phyloP scores from a whole-genome alignment of 2,888 invertebrate genomes.

The Diachrysia chrysitis region DNA sequence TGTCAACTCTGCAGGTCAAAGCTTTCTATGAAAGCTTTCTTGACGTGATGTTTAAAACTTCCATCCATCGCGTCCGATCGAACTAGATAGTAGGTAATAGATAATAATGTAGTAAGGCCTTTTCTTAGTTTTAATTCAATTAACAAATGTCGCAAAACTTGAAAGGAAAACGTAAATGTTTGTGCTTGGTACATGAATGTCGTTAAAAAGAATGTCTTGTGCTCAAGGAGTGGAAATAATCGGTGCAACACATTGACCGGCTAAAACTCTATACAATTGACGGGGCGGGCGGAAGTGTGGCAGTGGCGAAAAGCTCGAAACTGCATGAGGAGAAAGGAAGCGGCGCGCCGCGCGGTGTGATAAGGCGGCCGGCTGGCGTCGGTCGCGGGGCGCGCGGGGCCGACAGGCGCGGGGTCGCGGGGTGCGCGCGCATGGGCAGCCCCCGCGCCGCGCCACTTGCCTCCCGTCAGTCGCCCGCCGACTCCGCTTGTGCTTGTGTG shows the following conservation, averaged over 20 bases:
- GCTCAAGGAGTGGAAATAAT: constrained; percentile 72
- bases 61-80: not conserved
- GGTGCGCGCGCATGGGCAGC: constrained; percentile 85
- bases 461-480: constrained; percentile 90
- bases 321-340: constrained; percentile 89
- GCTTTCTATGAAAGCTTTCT: constrained; percentile 17
- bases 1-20: constrained; percentile 12
- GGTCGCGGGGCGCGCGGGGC: constrained; percentile 70
- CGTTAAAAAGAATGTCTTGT: constrained; percentile 61
- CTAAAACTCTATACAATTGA: constrained; percentile 80
- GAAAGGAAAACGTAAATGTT: constrained; percentile 30
- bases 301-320: constrained; percentile 88
- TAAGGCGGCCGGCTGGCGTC: constrained; percentile 86
- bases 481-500: constrained; percentile 89
- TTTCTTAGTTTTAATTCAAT: not conserved
- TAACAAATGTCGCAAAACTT: constrained; percentile 16
- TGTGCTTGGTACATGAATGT: constrained; percentile 34
- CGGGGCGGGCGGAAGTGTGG: constrained; percentile 87
- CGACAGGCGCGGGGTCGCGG: constrained; percentile 65
- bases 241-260: constrained; percentile 80
- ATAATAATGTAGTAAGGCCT: not conserved
- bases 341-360: constrained; percentile 86
- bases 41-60: not conserved
- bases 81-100: not conserved
- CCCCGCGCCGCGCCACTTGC: constrained; percentile 83